Percentiles rank a stretch among this genome's conserved stretches.
Evolutionary conservation across 2,797 vertebrate species (phyloP).

Genomic region (Myotis pilosus): DNA sequence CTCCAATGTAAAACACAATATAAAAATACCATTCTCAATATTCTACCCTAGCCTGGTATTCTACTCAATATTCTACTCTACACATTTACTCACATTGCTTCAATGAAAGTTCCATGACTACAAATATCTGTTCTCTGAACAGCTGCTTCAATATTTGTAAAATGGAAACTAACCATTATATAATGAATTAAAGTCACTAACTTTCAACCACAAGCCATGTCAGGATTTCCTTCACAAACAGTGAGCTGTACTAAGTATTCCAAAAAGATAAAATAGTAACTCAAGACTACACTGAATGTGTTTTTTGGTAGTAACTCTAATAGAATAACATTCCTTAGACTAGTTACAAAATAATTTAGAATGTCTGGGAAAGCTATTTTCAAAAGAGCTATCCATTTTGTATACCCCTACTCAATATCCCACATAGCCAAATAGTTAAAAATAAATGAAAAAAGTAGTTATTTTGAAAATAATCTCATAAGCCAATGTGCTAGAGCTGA

Average conservation of each 20-base stretch:
- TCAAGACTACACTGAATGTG: background rate
- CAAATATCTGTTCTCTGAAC: background rate
- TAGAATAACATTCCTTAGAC: background rate
- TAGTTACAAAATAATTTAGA: background rate
- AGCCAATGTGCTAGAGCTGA: background rate
- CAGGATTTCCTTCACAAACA: constrained; percentile 14
- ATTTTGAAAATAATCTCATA: constrained; percentile 18
- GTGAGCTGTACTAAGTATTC: background rate
- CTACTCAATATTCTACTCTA: background rate
- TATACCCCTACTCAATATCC: background rate
- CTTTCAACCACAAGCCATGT: background rate
- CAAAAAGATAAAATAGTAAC: background rate
- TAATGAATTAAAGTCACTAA: background rate
- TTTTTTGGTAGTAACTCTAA: background rate
- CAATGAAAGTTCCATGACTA: background rate
- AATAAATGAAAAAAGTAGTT: constrained; percentile 25
- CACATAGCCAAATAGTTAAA: constrained; percentile 5
- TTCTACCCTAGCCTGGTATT: background rate
- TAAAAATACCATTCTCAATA: constrained; percentile 20
- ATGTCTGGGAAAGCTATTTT: background rate
- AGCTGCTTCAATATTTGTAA: background rate
- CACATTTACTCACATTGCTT: constrained; percentile 16
- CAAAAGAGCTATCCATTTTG: background rate
- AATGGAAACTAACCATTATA: background rate
- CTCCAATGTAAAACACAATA: background rate